Evolutionary conservation across 2,113 vertebrate species (phyloP).

Genomic region (Pampusana beccarii): DNA sequence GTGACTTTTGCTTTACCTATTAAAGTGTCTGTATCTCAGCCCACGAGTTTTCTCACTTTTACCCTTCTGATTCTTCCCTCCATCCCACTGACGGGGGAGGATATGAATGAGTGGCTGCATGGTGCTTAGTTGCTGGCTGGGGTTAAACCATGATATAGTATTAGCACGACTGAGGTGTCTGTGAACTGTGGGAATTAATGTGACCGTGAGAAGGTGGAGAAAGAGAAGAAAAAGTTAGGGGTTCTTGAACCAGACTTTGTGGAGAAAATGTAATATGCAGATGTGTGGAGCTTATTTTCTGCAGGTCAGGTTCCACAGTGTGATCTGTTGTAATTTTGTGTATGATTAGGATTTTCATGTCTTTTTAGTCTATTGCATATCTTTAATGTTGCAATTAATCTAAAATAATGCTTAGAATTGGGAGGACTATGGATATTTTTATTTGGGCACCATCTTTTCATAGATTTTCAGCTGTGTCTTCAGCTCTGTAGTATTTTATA

Average conservation of each 20-base stretch:
- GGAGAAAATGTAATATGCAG: background rate
- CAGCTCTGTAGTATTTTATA: background rate
- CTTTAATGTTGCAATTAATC: background rate
- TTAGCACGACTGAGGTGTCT: background rate
- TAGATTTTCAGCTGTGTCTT: background rate
- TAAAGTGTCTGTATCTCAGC: too few relatives aligned
- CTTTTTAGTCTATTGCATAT: background rate
- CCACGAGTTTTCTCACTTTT: too few relatives aligned
- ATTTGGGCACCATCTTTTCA: background rate
- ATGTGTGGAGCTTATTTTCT: background rate
- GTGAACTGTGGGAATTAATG: background rate
- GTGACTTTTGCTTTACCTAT: too few relatives aligned
- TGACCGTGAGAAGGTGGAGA: background rate
- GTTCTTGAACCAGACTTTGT: background rate
- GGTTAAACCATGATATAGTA: background rate
- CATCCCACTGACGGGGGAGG: too few relatives aligned
- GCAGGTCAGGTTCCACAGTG: accelerated
- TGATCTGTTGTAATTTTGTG: background rate
- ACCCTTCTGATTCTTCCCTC: too few relatives aligned
- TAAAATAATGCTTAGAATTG: background rate
- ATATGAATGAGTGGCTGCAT: too few relatives aligned
- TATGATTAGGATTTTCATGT: background rate
- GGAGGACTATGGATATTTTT: background rate
- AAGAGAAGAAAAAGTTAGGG: background rate
- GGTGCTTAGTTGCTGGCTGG: too few relatives aligned